Evolutionary conservation across 2,888 invertebrate species (phyloP), one percentile per base, ranked within the genome.

Genomic region (Anagyrus pseudococci): DNA sequence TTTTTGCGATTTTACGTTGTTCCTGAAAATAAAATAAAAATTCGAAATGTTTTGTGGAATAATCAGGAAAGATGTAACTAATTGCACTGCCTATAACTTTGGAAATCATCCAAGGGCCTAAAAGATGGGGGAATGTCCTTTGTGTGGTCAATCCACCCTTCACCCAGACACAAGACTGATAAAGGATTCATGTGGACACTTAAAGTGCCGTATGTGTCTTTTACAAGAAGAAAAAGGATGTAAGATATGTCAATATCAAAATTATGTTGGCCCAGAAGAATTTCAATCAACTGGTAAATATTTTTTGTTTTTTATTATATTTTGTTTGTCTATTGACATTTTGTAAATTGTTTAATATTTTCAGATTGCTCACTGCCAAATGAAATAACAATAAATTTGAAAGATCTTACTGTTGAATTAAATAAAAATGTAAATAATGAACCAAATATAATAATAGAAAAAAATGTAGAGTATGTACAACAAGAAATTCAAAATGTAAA

Each of bases 101-200:
- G n/a, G n/a, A n/a, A n/a, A n/a, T n/a, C n/a, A n/a, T n/a, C n/a
- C n/a, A n/a, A n/a, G n/a, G n/a, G n/a, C n/a, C n/a, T n/a, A n/a
- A n/a, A n/a, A n/a, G n/a, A 77, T 75, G 73, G 71, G 61, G 33
- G 72, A 83, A 75, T 88, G 88, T 77, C 85, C 87, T 41, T 87
- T 86, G 76, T 89, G 89, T 74, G 82, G 84, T 61, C 84, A 84
- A 71, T 72, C 81, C 58, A 82, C 86, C 40, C 85, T 86, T 71
- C 78, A 81, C 46, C 85, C 87, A 6, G 80, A 83, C 62, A 87
- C 87, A 72, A 83, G 91, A 57, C 80, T 91, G 58, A 87, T 92
- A 17, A 88, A 87, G 54, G 92, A 92, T 76, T 84, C 84, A 52
- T 92, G 92, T 78, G 92, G 91, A 2, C 91, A 92, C 77, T 84